Base-by-base conservation (phyloP, 2,888 invertebrate species). In the Archips crataeganus region DNA sequence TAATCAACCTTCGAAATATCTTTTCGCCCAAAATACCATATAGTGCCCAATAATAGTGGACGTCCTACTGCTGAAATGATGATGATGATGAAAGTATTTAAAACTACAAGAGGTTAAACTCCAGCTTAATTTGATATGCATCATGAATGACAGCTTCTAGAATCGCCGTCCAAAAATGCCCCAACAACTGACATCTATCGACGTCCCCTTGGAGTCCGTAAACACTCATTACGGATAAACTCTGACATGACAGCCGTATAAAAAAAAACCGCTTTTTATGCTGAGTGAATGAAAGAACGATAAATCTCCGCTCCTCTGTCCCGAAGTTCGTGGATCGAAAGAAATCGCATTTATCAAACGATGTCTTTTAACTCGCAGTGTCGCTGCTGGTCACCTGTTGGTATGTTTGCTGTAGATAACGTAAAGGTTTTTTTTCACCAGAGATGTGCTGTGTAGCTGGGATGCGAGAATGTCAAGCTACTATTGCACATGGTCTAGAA, bases 341-440 rank as follows among this genome's bases (percentile, higher is more conserved):
- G 74, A 69, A 69, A 73, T 60, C 49, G 49, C 74, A 74, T 74
- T 74, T 74, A 74, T 74, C 69, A 74, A 63, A 68, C 60, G 49
- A 60, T 61, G 70, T 74, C 69, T 74, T 51, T 65, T 61, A 65
- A 70, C 69, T 57, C 54, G 57, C 42, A n/a, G 15, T 61, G 32
- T 65, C 65, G 42, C 73, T 70, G 60, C 69, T 74, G 74, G 64
- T 64, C 69, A 74, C 69, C 65, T 70, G 74, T 65, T 65, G 74
- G 69, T 65, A 54, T 54, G 49, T 54, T 54, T 34, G 32, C 15
- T 4, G 11, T 2, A n/a, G n/a, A n/a, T n/a, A n/a, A n/a, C n/a
- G n/a, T n/a, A n/a, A n/a, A n/a, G n/a, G n/a, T n/a, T n/a, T n/a
- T n/a, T n/a, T n/a, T n/a, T n/a, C n/a, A n/a, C n/a, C n/a, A n/a